Conservation (phyloP, 2,113 vertebrate genomes). For the Planiliza haematocheilus region DNA sequence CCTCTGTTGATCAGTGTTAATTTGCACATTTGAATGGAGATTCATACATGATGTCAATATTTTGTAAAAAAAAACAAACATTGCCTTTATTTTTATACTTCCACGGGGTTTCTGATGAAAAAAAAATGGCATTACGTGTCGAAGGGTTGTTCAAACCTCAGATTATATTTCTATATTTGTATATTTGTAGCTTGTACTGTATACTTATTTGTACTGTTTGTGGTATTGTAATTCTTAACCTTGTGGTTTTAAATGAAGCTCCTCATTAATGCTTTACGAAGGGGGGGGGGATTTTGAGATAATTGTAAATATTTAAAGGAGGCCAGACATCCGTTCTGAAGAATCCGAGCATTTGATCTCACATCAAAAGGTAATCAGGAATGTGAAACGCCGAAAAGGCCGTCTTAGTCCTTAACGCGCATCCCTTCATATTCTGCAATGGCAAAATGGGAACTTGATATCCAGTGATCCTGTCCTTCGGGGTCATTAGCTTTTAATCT, state of each 20-base stretch:
- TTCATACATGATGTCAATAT: conserved; percentile 82
- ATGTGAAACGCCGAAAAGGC: conserved; percentile 58
- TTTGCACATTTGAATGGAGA: conserved; percentile 83
- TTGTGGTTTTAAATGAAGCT: conserved; percentile 67
- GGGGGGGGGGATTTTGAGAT: conserved; percentile 57
- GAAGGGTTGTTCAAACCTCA: conserved; percentile 74
- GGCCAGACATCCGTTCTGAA: conserved; percentile 42
- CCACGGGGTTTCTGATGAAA: conserved; percentile 72
- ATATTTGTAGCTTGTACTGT: conserved; percentile 83
- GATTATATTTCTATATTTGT: conserved; percentile 81
- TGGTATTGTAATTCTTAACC: conserved; percentile 64
- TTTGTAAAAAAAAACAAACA: conserved; percentile 82
- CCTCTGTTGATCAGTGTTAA: conserved; percentile 74
- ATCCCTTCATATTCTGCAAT: conserved; percentile 27
- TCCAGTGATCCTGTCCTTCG: conserved; percentile 34
- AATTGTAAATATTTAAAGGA: conserved; percentile 78
- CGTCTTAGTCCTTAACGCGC: conserved; percentile 32
- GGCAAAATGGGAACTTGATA: conserved; percentile 44
- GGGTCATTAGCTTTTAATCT: conserved; percentile 56
- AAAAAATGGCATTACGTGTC: conserved; percentile 74
- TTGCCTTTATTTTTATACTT: conserved; percentile 87
- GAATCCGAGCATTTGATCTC: conserved; percentile 50
- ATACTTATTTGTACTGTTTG: conserved; percentile 74
- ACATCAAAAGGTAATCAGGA: conserved; percentile 53
- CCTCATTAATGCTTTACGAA: conserved; percentile 68